Base-by-base conservation (phyloP, 2,113 vertebrate species). In the Sclerurus mexicanus region DNA sequence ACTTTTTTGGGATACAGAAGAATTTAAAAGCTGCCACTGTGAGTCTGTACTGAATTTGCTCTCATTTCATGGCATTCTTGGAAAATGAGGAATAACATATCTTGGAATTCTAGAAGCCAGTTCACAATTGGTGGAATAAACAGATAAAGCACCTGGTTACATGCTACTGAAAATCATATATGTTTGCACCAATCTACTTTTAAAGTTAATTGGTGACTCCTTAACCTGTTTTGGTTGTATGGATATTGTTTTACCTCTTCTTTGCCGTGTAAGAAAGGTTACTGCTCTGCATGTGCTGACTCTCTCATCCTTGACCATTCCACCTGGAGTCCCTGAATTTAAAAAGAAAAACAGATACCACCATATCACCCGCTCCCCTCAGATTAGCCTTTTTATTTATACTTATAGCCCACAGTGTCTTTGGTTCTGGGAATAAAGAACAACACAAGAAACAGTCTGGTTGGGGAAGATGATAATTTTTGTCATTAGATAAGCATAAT, bases 341-440 rank as follows among this genome's bases (percentile, higher is more conserved):
- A 56, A 58, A 60, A 89, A 50, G 13, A 67, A 67, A 59, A 69
- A 12, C 28, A 74, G 81, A 23, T 14, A 49, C 9, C 9, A 33
- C 24, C 12, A 2, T 4, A 31, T 24, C 18, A 19, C 23, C 7
- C 7, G 31, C 3, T 3, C 2, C 10, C 3, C 21, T 59, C 37
- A 35, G 25, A 88, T 44, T 35, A 52, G 9, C n/a, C n/a, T 68
- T 81, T 86, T 62, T 44, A 19, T 80, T 90, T 90, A 4, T 93
- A 50, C 62, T 87, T 71, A 8, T 1, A 44, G 16, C 47, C 74
- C 17, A 69, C 12, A 23, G 17, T 56, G 24, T 71, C 46, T 42
- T 75, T 55, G 39, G 16, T 86, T 93, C 71, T 25, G 77, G 28
- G n/a, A 66, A 84, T 24, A 80, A 95, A 52, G 33, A 85, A 8